A percentile compares a stretch with the other conserved stretches of the same genome.
Evolutionary conservation across 2,888 invertebrate genomes (phyloP).

Genomic region (Chloroclystis v-ata): DNA sequence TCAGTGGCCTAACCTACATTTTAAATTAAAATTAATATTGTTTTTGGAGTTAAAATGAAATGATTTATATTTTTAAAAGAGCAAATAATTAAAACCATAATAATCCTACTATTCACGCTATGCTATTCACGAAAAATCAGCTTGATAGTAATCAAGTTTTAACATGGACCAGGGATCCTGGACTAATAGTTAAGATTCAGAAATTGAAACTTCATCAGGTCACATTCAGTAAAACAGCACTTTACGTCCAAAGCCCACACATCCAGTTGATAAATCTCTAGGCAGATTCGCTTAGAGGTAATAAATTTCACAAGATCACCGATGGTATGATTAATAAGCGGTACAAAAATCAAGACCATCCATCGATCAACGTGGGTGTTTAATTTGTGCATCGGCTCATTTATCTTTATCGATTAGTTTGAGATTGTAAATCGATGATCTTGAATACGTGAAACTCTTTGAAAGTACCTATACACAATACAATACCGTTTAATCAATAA

Average conservation of each 20-base stretch:
- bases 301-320: slow-evolving; percentile 76
- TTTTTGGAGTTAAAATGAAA: background rate
- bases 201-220: too few relatives aligned
- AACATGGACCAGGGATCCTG: too few relatives aligned
- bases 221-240: slow-evolving; percentile 30
- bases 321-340: slow-evolving; percentile 68
- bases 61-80: too few relatives aligned
- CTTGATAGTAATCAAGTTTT: too few relatives aligned
- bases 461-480: too few relatives aligned
- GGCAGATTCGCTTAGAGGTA: slow-evolving; percentile 75
- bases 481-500: too few relatives aligned
- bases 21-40: too few relatives aligned
- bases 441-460: slow-evolving; percentile 7
- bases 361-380: slow-evolving; percentile 76
- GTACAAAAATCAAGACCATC: slow-evolving; percentile 71
- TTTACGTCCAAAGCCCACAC: slow-evolving; percentile 57
- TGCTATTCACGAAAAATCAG: too few relatives aligned
- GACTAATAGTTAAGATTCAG: too few relatives aligned
- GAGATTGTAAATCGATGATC: slow-evolving; percentile 7
- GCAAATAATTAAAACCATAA: too few relatives aligned
- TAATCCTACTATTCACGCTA: too few relatives aligned
- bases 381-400: slow-evolving; percentile 67
- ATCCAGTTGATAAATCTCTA: slow-evolving; percentile 71
- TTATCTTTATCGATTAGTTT: slow-evolving; percentile 65
- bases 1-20: too few relatives aligned